A percentile compares a stretch with the other conserved stretches of the same genome.
These are phyloP conservation scores for Drosophila crucigera DNA, from an alignment of 2,888 invertebrate genomes.

Conservation along the genomic window DNA sequence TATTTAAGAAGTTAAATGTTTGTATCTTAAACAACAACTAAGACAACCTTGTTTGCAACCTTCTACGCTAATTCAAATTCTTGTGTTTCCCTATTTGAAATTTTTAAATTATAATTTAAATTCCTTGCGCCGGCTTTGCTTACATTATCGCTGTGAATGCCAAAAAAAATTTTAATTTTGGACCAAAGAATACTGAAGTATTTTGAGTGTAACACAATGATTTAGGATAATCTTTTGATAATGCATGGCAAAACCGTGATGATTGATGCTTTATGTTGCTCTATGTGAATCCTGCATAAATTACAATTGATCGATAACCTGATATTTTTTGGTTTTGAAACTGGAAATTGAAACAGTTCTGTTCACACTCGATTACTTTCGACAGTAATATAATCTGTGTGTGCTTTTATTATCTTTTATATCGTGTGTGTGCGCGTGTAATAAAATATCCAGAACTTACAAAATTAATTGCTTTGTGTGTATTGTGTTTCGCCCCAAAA, in stretches of 20 bases:
- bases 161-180: accelerated
- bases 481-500: not conserved
- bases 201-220: not conserved
- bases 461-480: slow-evolving; percentile 24
- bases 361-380: not conserved
- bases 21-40: not conserved
- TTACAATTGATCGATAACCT: not conserved
- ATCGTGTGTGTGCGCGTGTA: not conserved
- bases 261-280: not conserved
- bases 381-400: not conserved
- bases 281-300: not conserved
- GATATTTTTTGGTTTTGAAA: not conserved
- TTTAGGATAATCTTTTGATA: not conserved
- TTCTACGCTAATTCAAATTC: not conserved
- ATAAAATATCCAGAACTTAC: not conserved
- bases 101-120: not conserved
- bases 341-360: not conserved
- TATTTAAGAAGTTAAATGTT: not conserved
- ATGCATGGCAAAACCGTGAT: not conserved
- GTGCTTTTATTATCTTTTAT: not conserved
- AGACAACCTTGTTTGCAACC: not conserved
- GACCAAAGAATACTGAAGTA: not conserved
- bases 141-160: not conserved
- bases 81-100: not conserved
- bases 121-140: not conserved